Evolutionary conservation across 1,140 invertebrate species (phyloP).

Genomic region (Goniozus legneri): DNA sequence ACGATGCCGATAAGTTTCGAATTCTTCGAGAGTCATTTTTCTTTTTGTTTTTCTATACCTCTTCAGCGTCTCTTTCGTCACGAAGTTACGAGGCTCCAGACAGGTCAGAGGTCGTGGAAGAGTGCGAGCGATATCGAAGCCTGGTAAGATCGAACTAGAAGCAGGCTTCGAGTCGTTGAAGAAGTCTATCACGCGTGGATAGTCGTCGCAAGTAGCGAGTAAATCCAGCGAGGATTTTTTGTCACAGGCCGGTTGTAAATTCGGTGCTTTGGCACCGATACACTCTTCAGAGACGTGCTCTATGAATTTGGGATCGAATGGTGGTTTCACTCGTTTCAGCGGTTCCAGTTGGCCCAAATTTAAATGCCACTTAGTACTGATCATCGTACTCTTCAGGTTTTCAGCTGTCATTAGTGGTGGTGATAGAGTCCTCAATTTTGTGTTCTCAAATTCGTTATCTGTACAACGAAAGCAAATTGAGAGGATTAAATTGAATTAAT

Average conservation of each 20-base stretch:
- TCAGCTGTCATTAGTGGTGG: slow-evolving; percentile 15
- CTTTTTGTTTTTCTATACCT: slow-evolving; percentile 17
- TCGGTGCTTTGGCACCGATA: background rate
- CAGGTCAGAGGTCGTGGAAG: slow-evolving; percentile 18
- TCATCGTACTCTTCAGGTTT: slow-evolving; percentile 14
- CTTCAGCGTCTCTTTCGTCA: slow-evolving; percentile 16
- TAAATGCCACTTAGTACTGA: slow-evolving; percentile 34
- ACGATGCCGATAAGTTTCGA: slow-evolving; percentile 26
- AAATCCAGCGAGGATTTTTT: too few relatives aligned
- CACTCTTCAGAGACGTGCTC: slow-evolving; percentile 3
- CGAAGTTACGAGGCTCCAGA: slow-evolving; percentile 18
- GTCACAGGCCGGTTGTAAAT: too few relatives aligned
- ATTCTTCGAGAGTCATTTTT: slow-evolving; percentile 22
- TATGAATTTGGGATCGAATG: slow-evolving; percentile 8
- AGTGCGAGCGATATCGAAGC: background rate
- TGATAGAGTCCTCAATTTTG: slow-evolving; percentile 3
- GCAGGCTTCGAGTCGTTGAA: background rate
- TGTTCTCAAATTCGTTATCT: too few relatives aligned
- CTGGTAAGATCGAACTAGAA: too few relatives aligned
- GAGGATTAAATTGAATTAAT: slow-evolving; percentile 1
- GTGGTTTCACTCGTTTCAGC: slow-evolving; percentile 8
- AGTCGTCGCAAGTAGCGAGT: slow-evolving; percentile 17
- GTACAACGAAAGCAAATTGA: too few relatives aligned
- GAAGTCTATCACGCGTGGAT: slow-evolving; percentile 38
- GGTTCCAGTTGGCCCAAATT: slow-evolving; percentile 23